Percentiles rank a stretch among this genome's conserved stretches.
Evolutionary conservation across 1,140 invertebrate genomes (phyloP).

Genomic region (Mya arenaria): DNA sequence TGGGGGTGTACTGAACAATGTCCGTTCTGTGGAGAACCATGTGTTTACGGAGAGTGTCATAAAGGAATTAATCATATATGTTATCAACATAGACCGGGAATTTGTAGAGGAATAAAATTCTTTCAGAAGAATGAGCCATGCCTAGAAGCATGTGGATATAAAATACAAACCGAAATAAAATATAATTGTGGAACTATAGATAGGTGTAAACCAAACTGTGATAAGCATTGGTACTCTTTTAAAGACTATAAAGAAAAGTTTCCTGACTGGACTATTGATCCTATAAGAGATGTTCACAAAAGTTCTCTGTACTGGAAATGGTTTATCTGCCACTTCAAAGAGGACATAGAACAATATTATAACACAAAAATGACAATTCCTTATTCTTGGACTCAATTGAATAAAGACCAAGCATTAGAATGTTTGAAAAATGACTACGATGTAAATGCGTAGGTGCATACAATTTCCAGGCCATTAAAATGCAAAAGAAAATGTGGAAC

Average conservation of each 20-base stretch:
- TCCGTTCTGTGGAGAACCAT: slow-evolving; percentile 16
- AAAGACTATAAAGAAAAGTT: not conserved
- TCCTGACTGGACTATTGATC: not conserved
- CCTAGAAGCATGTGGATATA: not conserved
- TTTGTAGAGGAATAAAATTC: not conserved
- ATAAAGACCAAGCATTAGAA: no score
- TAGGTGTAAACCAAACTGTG: no score
- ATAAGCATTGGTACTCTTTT: not conserved
- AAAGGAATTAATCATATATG: not conserved
- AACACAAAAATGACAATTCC: no score
- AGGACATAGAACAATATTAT: not conserved
- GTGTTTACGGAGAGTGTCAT: not conserved
- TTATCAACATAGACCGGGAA: not conserved
- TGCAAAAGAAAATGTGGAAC: no score
- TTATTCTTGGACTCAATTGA: no score
- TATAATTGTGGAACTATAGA: not conserved
- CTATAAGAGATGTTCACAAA: not conserved
- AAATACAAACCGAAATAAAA: not conserved
- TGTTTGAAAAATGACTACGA: no score
- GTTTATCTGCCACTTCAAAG: not conserved
- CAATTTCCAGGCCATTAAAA: no score
- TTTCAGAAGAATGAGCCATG: not conserved
- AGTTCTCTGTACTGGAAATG: slow-evolving; percentile 1
- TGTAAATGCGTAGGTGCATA: no score
- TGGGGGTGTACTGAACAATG: slow-evolving; percentile 1